Base-by-base conservation (phyloP, 1,140 invertebrate genomes). In the Lordiphosa collinella region DNA sequence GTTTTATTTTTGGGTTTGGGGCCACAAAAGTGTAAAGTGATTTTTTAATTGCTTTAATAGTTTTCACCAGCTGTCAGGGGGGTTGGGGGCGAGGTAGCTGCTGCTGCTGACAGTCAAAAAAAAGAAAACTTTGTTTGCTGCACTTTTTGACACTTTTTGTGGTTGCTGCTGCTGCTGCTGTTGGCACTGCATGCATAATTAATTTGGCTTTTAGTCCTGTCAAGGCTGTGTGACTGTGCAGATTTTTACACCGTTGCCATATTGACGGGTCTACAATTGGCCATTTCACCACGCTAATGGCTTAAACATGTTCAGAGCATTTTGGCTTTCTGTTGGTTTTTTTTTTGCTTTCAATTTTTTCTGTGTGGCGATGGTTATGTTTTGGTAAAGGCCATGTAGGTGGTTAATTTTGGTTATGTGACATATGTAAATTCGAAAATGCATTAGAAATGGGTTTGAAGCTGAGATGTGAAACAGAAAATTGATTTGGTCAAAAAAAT, bases 21-120 rank as follows among this genome's bases (percentile, higher is more conserved):
- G 51, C 50, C 57, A 78, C 63, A 75, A 66, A 75, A 82, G 69
- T 69, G 68, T 65, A 73, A 84, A 85, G 79, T 84, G 78, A 85
- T 84, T 84, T 84, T 72, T 76, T 82, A 85, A 85, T 84, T 84
- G 68, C 64, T 55, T 52, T 73, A 66, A 84, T 84, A 78, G 78
- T 84, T 82, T 67, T 49, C 50, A 34, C 34, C 46, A 3, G 9
- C n/a, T 18, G 12, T 4, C 31, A 10, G 35, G 35, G 37, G 56
- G 52, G 31, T 25, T 16, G 47, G 16, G 11, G 9, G 40, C 31
- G 52, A 47, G 37, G 46, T 48, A 44, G 29, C 12, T 12, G 10
- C 37, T 82, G 70, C 48, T 47, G 76, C 50, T 82, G 76, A 82
- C 76, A 82, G 53, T 51, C 51, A 41, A 38, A 37, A 55, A 49